Evolutionary conservation across 2,888 invertebrate genomes (phyloP), one percentile per base, ranked within the genome.

Genomic region (Plagiodera versicolora): DNA sequence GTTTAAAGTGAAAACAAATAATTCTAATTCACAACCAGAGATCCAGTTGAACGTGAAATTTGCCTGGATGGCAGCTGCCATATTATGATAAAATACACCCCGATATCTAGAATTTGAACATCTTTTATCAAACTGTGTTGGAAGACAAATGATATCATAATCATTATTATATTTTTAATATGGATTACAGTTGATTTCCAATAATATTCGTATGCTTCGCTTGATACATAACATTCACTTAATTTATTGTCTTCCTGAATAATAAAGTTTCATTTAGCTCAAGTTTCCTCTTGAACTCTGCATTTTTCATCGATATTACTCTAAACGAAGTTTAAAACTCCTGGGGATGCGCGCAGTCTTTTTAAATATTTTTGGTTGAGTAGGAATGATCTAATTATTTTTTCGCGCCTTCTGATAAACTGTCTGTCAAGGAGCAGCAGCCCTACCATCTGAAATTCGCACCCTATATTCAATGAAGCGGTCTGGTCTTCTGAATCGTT

Each of bases 401-500:
- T 77, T 77, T 77, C 76, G 67, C 77, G 74, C 72, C 70, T 73
- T 72, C 72, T 73, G 75, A 77, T 77, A 76, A 76, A 76, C 74
- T 75, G 75, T 77, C 76, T 75, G 75, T 75, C 76, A 75, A 71
- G 73, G 72, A 68, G 70, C 70, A 73, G 68, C 72, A 66, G 68
- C 67, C 71, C 67, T 69, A 67, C 64, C 63, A 46, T 51, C 51
- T 45, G 45, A 28, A 58, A 50, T 53, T 18, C 58, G 19, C 16
- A 3, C 32, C 51, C 45, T 50, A 8, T 39, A 59, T 35, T 53
- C 28, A 20, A 6, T n/a, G 14, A 45, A 56, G 65, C 65, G 65
- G 65, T n/a, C 24, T 24, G 24, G 24, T 5, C 3, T 24, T n/a
- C n/a, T n/a, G n/a, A n/a, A n/a, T n/a, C n/a, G n/a, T n/a, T n/a